Percentiles rank a stretch among this genome's conserved stretches.
Conservation (phyloP, 92 coral and sea anemone species). For the Montipora capitata region DNA sequence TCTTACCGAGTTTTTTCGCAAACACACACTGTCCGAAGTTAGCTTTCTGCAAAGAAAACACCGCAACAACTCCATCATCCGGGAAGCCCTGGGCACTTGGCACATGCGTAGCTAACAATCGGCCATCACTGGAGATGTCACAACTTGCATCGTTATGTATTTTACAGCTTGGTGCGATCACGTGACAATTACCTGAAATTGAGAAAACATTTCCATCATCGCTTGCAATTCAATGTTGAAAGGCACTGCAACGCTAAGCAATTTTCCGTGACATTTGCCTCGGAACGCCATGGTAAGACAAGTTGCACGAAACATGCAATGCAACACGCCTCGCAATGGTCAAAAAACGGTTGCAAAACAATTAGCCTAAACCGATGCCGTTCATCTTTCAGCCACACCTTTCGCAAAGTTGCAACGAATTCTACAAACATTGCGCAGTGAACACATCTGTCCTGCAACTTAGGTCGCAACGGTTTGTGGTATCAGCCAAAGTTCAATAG, state of each 20-base stretch:
- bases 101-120: constrained; percentile 89
- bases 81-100: constrained; percentile 88
- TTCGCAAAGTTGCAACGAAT: no score
- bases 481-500: no score
- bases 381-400: no score
- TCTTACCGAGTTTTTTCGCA: constrained; percentile 88
- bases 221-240: not conserved
- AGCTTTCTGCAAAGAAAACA: constrained; percentile 83
- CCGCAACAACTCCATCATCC: constrained; percentile 85
- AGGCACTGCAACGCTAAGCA: no score
- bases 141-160: constrained; percentile 94
- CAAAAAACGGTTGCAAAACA: no score
- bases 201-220: no score
- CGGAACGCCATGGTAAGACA: no score
- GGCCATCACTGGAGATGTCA: constrained; percentile 91
- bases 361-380: no score
- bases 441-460: not conserved
- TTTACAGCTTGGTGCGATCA: constrained; percentile 89
- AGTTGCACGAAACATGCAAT: no score
- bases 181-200: constrained; percentile 71
- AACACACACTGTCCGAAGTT: constrained; percentile 90
- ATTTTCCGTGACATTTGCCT: no score
- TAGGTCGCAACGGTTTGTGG: not conserved
- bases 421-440: no score
- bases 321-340: no score